phyloP scores from a whole-genome alignment of 1,140 invertebrate genomes.

The Aphaenogaster floridana region DNA sequence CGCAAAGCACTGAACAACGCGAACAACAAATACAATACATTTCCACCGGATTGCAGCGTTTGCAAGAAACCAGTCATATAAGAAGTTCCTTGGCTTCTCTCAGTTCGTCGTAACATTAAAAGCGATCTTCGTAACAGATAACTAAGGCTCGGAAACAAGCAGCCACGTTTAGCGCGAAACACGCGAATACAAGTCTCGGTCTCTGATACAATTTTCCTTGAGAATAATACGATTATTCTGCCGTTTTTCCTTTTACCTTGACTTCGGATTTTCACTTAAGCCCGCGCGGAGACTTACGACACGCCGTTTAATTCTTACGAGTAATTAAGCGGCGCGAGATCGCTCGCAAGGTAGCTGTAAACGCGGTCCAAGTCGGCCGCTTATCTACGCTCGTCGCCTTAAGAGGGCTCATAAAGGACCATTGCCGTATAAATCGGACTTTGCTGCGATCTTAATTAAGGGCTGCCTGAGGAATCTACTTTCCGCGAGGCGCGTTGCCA shows the following conservation, averaged over 20 bases:
- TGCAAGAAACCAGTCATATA: neutral
- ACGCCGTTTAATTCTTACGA: slow-evolving; percentile 45
- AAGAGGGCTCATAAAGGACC: slow-evolving; percentile 54
- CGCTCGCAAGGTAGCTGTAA: slow-evolving; percentile 68
- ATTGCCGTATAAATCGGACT: slow-evolving; percentile 68
- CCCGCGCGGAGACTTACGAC: neutral
- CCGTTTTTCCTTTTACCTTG: neutral
- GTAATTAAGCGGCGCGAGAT: slow-evolving; percentile 72
- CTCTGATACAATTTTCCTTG: neutral
- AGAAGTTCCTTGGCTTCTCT: slow-evolving; percentile 10
- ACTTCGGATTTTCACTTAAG: slow-evolving; percentile 36
- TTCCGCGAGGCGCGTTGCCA: neutral
- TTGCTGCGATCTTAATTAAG: slow-evolving; percentile 68
- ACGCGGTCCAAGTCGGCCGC: slow-evolving; percentile 48
- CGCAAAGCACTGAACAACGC: neutral
- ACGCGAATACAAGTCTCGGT: neutral
- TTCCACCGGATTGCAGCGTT: neutral
- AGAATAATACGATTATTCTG: neutral
- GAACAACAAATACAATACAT: neutral
- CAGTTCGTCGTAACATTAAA: neutral
- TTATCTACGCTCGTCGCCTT: slow-evolving; percentile 70
- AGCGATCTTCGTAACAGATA: slow-evolving; percentile 24
- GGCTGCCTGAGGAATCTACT: slow-evolving; percentile 50
- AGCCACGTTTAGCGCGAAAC: neutral
- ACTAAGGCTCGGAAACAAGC: neutral